Conservation (phyloP, 2,113 vertebrate species). For the Myotis brandtii region DNA sequence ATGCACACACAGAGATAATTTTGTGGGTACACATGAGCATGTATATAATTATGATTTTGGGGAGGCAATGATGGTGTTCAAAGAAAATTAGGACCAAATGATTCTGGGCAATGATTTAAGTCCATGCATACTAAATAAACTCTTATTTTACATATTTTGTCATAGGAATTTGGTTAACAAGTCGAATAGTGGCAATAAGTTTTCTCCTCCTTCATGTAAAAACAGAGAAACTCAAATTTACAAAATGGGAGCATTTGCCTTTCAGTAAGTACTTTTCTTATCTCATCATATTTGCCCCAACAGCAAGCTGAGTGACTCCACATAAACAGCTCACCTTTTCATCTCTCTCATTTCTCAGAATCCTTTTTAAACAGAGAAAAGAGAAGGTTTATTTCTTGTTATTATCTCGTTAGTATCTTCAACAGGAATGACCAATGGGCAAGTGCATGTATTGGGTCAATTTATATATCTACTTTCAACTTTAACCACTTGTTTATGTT, state of each 20-base stretch:
- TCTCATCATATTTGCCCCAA: neutral
- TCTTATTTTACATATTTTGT: neutral
- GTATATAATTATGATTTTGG: neutral
- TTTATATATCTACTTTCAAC: conserved; percentile 50
- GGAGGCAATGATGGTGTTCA: neutral
- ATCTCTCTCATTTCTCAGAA: neutral
- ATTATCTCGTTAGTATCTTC: conserved; percentile 25
- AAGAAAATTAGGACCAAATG: neutral
- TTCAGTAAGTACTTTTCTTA: conserved; percentile 28
- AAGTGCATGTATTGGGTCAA: neutral
- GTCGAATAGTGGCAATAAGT: neutral
- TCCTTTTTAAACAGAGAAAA: conserved; percentile 35
- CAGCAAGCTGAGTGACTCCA: neutral
- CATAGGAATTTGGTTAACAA: neutral
- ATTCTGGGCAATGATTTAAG: conserved; percentile 18
- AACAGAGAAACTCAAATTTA: neutral
- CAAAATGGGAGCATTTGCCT: conserved; percentile 1
- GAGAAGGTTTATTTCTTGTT: neutral
- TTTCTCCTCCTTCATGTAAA: neutral
- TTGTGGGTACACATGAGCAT: neutral
- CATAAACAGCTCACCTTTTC: neutral
- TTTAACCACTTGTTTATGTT: conserved; percentile 34
- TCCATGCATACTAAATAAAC: neutral
- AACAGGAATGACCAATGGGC: neutral
- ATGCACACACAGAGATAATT: too few relatives aligned